A percentile compares a stretch with the other conserved stretches of the same genome.
Evolutionary conservation across 92 coral and sea anemone species (phyloP).

Genomic region (Blastomussa wellsi): DNA sequence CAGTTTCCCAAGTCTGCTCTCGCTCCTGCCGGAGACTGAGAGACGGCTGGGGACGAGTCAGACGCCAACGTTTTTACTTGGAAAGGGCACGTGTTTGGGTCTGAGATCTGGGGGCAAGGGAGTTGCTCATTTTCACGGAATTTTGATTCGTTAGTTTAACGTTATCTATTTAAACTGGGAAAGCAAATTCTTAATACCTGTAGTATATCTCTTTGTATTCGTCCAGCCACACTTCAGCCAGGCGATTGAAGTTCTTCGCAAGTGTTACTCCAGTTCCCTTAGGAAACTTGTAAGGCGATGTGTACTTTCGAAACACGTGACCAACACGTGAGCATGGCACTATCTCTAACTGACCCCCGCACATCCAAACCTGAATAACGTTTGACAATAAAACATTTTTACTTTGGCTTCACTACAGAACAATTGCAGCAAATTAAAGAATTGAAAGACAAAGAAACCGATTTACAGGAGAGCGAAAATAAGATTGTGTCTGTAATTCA

Average conservation of each 20-base stretch:
- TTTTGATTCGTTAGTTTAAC: not conserved
- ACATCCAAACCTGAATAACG: slow-evolving; percentile 81
- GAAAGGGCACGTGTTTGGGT: too few relatives aligned
- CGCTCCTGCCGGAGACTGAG: too few relatives aligned
- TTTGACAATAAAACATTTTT: not conserved
- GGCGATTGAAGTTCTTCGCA: slow-evolving; percentile 88
- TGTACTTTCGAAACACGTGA: slow-evolving; percentile 91
- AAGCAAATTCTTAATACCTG: not conserved
- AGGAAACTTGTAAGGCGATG: slow-evolving; percentile 87
- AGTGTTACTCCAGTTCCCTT: slow-evolving; percentile 76
- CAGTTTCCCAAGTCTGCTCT: too few relatives aligned
- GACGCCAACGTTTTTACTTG: too few relatives aligned
- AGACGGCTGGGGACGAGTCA: too few relatives aligned
- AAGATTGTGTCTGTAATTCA: too few relatives aligned
- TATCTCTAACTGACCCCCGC: slow-evolving; percentile 86
- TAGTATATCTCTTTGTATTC: slow-evolving; percentile 80
- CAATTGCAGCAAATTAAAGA: not conserved
- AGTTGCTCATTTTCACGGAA: too few relatives aligned
- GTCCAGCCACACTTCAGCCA: slow-evolving; percentile 92
- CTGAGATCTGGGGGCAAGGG: too few relatives aligned
- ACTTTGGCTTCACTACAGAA: not conserved
- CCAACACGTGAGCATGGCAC: slow-evolving; percentile 93
- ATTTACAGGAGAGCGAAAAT: too few relatives aligned
- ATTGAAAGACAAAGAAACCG: not conserved
- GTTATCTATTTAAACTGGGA: not conserved